Evolutionary conservation across 2,797 vertebrate genomes (phyloP), one percentile per base, ranked within the genome.

Genomic region (Acrossocheilus fasciatus): DNA sequence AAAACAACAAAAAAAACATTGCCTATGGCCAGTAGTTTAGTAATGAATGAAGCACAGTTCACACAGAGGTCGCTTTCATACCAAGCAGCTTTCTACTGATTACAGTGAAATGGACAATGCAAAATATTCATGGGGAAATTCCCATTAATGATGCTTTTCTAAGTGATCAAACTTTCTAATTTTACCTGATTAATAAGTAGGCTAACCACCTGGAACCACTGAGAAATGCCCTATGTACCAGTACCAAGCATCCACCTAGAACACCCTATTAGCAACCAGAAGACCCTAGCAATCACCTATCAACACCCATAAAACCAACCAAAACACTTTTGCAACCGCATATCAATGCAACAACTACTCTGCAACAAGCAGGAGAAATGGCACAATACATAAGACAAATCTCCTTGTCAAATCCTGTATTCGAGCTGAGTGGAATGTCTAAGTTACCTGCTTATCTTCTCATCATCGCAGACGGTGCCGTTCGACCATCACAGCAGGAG

Each of bases 401-500:
- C 7, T 62, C 34, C 52, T 34, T 9, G 10, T 41, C 54, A 59
- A 74, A 64, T 83, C 70, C 62, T 36, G 54, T 36, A 50, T 83
- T 83, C 26, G 26, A 75, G 41, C 20, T 10, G 30, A 66, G 72
- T 52, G 72, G 43, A 84, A 52, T 66, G 73, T 84, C 45, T 68
- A 66, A 47, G 73, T 76, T 34, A 76, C 45, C 57, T 84, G 70
- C 54, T 75, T n/a, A 75, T 45, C 26, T 83, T 47, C 39, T 23
- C n/a, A 62, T 62, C 26, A 62, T 50, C 15, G 59, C 54, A 64
- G 70, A 47, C 8, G 4, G 41, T 64, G 41, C 26, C 3, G 2
- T 83, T 47, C 8, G n/a, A 79, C 54, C 23, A 79, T 62, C 57
- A 62, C 36, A 43, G 87, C 91, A 89, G 68, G 76, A 87, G 82